phyloP scores from a whole-genome alignment of 1,140 invertebrate species.

The Conus ventricosus region DNA sequence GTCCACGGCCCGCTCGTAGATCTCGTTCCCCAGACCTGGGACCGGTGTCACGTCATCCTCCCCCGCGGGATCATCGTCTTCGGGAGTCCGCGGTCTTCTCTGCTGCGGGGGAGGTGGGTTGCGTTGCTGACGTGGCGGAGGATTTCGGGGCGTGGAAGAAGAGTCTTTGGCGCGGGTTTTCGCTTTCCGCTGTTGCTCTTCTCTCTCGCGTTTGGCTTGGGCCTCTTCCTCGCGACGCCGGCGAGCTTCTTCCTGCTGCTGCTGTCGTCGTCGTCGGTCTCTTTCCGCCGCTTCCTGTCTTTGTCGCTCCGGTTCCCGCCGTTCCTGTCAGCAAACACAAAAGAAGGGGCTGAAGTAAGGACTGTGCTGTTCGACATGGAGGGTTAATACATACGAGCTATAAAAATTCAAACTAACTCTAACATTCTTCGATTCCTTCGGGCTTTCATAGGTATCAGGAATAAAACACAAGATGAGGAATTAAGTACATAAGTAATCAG shows the following conservation, averaged over 20 bases:
- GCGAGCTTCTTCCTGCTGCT: slow-evolving; percentile 27
- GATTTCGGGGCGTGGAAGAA: background rate
- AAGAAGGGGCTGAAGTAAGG: too few species aligned
- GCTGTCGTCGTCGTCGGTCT: slow-evolving; percentile 25
- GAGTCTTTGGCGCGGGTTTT: slow-evolving; percentile 25
- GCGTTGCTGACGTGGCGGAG: slow-evolving; percentile 21
- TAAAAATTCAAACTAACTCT: too few species aligned
- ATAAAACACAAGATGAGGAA: too few species aligned
- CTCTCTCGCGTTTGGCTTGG: slow-evolving; percentile 24
- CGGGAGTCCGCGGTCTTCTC: slow-evolving; percentile 32
- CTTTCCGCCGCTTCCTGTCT: slow-evolving; percentile 45
- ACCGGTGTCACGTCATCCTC: slow-evolving; percentile 35
- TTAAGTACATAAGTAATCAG: too few species aligned
- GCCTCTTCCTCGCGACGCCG: slow-evolving; percentile 30
- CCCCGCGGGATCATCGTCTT: slow-evolving; percentile 16
- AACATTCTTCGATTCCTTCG: too few species aligned
- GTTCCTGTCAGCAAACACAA: slow-evolving; percentile 39
- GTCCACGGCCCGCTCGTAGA: slow-evolving; percentile 52
- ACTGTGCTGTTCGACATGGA: too few species aligned
- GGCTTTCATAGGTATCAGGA: too few species aligned
- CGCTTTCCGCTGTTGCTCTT: slow-evolving; percentile 19
- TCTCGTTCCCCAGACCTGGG: slow-evolving; percentile 27
- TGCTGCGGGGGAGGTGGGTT: slow-evolving; percentile 10
- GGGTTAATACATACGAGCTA: too few species aligned
- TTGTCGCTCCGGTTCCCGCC: slow-evolving; percentile 42